A percentile compares a stretch with the other conserved stretches of the same genome.
Evolutionary conservation across 2,113 vertebrate genomes (phyloP).

Genomic region (Pluvianellus socialis): DNA sequence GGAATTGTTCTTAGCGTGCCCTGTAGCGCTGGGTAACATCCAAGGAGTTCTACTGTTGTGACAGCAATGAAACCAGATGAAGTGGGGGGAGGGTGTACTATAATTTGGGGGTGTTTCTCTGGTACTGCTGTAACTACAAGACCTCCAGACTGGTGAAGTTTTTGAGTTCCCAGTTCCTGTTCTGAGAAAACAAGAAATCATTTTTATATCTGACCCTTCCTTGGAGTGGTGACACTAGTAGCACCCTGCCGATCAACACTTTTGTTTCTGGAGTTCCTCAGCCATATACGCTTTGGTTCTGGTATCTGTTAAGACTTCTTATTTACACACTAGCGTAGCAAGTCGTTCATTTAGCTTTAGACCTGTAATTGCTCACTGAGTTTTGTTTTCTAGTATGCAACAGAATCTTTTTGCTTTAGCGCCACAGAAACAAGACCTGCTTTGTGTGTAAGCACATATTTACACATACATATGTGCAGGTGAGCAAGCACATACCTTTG

Average conservation of each 20-base stretch:
- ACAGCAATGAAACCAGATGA: background rate
- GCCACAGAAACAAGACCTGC: background rate
- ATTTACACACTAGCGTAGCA: background rate
- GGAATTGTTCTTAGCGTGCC: background rate
- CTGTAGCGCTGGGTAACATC: background rate
- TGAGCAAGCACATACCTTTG: background rate
- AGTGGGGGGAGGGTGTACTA: rapidly evolving
- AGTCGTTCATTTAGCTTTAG: background rate
- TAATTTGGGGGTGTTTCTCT: background rate
- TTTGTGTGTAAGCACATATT: background rate
- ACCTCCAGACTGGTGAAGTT: background rate
- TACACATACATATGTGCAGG: background rate
- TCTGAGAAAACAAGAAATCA: background rate
- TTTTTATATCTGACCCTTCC: background rate
- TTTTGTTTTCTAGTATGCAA: background rate
- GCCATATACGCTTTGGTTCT: background rate
- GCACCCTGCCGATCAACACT: background rate
- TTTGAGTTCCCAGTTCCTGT: background rate
- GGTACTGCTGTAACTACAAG: background rate
- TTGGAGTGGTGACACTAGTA: rapidly evolving
- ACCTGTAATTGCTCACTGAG: background rate
- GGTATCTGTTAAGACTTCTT: background rate
- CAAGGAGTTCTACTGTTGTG: background rate
- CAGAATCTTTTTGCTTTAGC: background rate
- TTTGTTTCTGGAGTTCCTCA: background rate